phyloP scores from a whole-genome alignment of 2,888 invertebrate species.

The Caenorhabditis auriculariae region DNA sequence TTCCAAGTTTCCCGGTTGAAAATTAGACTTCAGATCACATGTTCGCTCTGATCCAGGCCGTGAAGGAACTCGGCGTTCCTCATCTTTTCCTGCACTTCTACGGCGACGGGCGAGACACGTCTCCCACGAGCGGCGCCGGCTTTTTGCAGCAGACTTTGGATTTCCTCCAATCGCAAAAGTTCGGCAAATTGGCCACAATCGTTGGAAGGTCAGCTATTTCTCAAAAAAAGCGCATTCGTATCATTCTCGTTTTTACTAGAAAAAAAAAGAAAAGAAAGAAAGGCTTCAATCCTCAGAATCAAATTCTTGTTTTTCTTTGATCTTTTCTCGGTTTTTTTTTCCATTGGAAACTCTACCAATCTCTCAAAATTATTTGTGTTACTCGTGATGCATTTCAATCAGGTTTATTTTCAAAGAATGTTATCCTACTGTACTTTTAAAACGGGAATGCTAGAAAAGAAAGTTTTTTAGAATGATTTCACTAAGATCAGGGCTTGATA shows the following conservation, averaged over 20 bases:
- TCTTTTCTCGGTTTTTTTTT: too few species aligned
- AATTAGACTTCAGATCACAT: constrained; percentile 61
- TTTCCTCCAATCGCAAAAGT: constrained; percentile 44
- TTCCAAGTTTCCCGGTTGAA: too few species aligned
- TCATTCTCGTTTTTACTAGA: too few species aligned
- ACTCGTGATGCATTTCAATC: too few species aligned
- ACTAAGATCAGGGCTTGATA: too few species aligned
- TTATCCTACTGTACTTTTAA: neutral
- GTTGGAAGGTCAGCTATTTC: constrained; percentile 50
- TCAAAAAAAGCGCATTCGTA: neutral
- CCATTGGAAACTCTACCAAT: too few species aligned
- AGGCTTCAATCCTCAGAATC: too few species aligned
- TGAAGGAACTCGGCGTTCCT: constrained; percentile 65
- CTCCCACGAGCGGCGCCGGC: constrained; percentile 64
- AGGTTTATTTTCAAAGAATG: too few species aligned
- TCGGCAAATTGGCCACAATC: constrained; percentile 64
- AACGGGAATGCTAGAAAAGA: neutral
- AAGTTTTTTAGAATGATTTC: neutral
- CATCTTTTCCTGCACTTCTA: constrained; percentile 66
- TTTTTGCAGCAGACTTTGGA: constrained; percentile 61
- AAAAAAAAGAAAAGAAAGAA: neutral
- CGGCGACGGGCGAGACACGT: constrained; percentile 64
- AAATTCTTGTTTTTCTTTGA: too few species aligned
- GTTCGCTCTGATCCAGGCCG: constrained; percentile 64
- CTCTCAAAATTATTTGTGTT: too few species aligned